Evolutionary conservation across 2,113 vertebrate species (phyloP).

Genomic region (Aegypius monachus): DNA sequence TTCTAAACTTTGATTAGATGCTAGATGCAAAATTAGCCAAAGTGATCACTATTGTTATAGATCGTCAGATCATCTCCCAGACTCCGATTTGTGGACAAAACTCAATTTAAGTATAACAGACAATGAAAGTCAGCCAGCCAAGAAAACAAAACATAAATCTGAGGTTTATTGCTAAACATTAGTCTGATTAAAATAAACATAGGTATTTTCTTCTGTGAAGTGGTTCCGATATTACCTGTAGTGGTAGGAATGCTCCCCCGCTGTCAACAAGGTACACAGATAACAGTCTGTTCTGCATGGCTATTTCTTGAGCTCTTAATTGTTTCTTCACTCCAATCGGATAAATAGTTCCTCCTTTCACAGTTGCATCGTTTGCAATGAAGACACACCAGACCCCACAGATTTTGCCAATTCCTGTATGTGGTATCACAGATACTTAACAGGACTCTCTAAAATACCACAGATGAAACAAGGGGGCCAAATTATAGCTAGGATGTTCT

Average conservation of each 20-base stretch:
- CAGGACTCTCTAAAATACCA: not conserved
- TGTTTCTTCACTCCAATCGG: constrained; percentile 87
- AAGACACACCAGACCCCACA: constrained; percentile 84
- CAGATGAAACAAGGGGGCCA: accelerated
- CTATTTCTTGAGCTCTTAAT: constrained; percentile 81
- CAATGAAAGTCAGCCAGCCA: not conserved
- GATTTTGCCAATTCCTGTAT: constrained; percentile 81
- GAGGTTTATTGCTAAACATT: not conserved
- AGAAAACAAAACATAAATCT: not conserved
- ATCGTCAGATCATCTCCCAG: not conserved
- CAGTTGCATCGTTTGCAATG: constrained; percentile 80
- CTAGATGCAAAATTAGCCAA: not conserved
- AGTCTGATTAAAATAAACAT: not conserved
- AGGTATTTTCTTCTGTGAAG: not conserved
- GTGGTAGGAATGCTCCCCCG: constrained; percentile 82
- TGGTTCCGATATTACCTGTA: constrained; percentile 72
- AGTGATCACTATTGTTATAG: accelerated
- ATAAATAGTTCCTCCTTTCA: constrained; percentile 84
- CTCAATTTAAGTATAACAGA: not conserved
- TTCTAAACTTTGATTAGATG: not conserved
- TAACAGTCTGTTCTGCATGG: constrained; percentile 81
- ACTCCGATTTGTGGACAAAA: not conserved
- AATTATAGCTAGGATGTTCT: not conserved
- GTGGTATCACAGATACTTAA: not conserved
- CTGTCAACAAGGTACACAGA: constrained; percentile 83